Percentiles rank a stretch among this genome's conserved stretches.
phyloP scores from a whole-genome alignment of 2,797 vertebrate species.

The Enteromius anoplus region DNA sequence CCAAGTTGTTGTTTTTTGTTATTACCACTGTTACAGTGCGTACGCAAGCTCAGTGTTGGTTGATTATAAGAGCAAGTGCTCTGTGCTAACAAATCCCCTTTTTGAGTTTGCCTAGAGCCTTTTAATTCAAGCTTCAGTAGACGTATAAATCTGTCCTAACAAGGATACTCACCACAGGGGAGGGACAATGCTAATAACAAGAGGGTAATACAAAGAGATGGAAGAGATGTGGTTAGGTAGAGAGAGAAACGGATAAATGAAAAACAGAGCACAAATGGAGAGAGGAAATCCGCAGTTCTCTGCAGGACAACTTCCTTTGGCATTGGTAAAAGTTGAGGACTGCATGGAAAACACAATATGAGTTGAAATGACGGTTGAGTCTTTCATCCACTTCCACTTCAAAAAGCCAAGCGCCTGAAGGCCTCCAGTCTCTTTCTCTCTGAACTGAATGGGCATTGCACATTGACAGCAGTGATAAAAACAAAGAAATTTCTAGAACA shows the following conservation, averaged over 20 bases:
- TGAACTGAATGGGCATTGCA: constrained; percentile 28
- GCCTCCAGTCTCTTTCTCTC: constrained; percentile 26
- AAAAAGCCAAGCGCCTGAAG: constrained; percentile 42
- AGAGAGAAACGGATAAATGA: constrained; percentile 53
- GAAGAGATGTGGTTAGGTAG: constrained; percentile 73
- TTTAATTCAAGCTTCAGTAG: constrained; percentile 44
- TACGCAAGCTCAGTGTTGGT: background rate
- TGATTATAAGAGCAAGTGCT: constrained; percentile 18
- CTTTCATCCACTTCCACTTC: constrained; percentile 48
- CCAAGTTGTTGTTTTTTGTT: background rate
- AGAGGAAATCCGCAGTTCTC: constrained; percentile 9
- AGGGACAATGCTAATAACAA: constrained; percentile 36
- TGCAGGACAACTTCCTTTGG: constrained; percentile 37
- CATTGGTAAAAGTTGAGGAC: constrained; percentile 46
- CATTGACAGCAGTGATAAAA: constrained; percentile 29
- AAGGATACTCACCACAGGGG: constrained; percentile 38
- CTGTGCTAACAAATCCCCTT: constrained; percentile 34
- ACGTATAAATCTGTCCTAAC: constrained; percentile 44
- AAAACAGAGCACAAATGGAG: constrained; percentile 44
- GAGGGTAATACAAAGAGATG: constrained; percentile 28
- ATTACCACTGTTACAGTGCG: constrained; percentile 3
- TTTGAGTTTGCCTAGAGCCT: constrained; percentile 29
- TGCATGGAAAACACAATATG: constrained; percentile 12
- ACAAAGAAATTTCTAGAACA: constrained; percentile 35
- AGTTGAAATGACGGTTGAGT: constrained; percentile 27